Evolutionary conservation across 2,797 vertebrate genomes (phyloP).

Genomic region (Alauda arvensis): DNA sequence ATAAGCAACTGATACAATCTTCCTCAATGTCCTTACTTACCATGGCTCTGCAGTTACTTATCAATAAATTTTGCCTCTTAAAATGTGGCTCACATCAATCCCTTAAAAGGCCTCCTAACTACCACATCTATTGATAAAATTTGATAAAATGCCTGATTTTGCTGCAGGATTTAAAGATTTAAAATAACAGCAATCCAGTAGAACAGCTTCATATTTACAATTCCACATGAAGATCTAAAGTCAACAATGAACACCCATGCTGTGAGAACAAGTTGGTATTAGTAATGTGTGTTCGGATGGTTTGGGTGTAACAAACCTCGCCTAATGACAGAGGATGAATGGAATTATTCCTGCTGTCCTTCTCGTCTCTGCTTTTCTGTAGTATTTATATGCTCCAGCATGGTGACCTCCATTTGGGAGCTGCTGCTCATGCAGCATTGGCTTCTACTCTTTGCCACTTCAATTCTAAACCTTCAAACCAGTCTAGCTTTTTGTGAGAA

Average conservation of each 20-base stretch:
- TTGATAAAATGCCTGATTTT: background rate
- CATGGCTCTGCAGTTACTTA: background rate
- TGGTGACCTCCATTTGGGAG: background rate
- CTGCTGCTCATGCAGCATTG: background rate
- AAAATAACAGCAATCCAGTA: background rate
- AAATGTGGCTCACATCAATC: background rate
- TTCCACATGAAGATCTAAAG: background rate
- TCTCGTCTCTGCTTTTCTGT: background rate
- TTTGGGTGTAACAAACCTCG: background rate
- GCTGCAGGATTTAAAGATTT: background rate
- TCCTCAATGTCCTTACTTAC: background rate
- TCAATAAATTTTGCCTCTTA: background rate
- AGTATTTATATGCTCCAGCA: background rate
- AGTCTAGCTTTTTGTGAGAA: background rate
- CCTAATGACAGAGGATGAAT: background rate
- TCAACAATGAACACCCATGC: background rate
- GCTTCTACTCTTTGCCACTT: background rate
- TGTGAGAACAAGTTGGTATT: background rate
- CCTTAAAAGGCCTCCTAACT: background rate
- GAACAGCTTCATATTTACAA: background rate
- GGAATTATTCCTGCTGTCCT: background rate
- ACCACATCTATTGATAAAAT: background rate
- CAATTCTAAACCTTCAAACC: background rate
- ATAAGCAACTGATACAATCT: background rate
- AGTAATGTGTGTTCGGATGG: background rate